These are phyloP conservation scores for Slavum lentiscoides DNA, from an alignment of 2,888 invertebrate genomes.

Conservation along the genomic window DNA sequence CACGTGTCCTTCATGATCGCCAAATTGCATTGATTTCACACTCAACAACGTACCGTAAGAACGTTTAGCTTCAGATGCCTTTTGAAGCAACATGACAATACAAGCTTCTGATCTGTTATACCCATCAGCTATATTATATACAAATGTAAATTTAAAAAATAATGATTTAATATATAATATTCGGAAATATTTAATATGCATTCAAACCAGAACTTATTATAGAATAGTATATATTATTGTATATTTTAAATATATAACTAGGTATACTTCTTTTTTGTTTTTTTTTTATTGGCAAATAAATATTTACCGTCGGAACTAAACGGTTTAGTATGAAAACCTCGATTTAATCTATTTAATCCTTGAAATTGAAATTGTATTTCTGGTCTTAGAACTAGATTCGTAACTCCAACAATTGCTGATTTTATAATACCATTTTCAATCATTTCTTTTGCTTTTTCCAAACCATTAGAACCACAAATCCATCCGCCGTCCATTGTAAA, in stretches of 20 bases:
- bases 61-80: conserved; percentile 52
- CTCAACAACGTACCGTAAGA: conserved; percentile 25
- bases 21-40: conserved; percentile 1
- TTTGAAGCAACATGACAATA: conserved; percentile 61
- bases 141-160: too few relatives aligned
- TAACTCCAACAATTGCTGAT: conserved; percentile 66
- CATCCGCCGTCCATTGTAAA: conserved; percentile 70
- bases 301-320: conserved; percentile 19
- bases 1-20: conserved; percentile 1
- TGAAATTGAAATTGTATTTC: conserved; percentile 67
- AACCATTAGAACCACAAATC: conserved; percentile 67
- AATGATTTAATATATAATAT: too few relatives aligned
- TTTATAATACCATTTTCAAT: conserved; percentile 61
- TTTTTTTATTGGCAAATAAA: not conserved
- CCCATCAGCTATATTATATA: conserved; percentile 59
- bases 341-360: conserved; percentile 61
- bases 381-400: conserved; percentile 65
- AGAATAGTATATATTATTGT: too few relatives aligned
- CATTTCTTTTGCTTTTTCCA: conserved; percentile 63
- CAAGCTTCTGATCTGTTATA: conserved; percentile 62
- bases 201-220: too few relatives aligned
- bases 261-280: too few relatives aligned
- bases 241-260: too few relatives aligned
- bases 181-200: too few relatives aligned
- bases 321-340: not conserved